Conservation (phyloP, 2,888 invertebrate species). For the Cybosia mesomella region DNA sequence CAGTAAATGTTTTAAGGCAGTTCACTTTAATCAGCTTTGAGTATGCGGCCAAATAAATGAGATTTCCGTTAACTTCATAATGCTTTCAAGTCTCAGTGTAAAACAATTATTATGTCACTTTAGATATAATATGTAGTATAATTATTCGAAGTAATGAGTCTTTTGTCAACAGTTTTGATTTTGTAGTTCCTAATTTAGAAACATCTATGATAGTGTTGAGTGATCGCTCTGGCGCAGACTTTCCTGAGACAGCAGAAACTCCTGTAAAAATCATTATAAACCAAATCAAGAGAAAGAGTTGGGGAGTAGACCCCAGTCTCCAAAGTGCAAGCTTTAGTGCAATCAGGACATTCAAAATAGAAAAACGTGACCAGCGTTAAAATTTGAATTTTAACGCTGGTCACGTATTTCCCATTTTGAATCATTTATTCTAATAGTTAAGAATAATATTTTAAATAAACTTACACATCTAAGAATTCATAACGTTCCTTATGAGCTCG, state of each 20-base stretch:
- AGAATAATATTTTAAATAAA: neutral
- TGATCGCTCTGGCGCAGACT: neutral
- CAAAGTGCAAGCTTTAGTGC: neutral
- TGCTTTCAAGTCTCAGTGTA: constrained; percentile 19
- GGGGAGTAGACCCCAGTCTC: no score
- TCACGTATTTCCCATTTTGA: neutral
- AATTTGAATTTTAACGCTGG: neutral
- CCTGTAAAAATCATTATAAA: no score
- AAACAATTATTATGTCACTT: constrained; percentile 10
- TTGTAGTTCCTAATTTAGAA: neutral
- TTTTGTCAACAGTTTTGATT: neutral
- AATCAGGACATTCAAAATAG: neutral
- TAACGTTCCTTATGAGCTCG: no score
- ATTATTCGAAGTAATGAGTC: neutral
- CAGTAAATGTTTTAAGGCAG: constrained; percentile 17
- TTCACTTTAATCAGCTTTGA: constrained; percentile 15
- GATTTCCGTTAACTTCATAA: constrained; percentile 15
- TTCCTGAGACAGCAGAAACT: neutral
- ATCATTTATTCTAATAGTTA: neutral
- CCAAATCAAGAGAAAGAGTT: no score
- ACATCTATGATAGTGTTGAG: neutral
- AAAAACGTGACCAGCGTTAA: neutral
- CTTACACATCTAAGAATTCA: neutral
- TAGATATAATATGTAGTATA: neutral
- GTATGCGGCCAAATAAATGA: constrained; percentile 18